Evolutionary conservation across 2,797 vertebrate species (phyloP).

Genomic region (Myotis findleyi): DNA sequence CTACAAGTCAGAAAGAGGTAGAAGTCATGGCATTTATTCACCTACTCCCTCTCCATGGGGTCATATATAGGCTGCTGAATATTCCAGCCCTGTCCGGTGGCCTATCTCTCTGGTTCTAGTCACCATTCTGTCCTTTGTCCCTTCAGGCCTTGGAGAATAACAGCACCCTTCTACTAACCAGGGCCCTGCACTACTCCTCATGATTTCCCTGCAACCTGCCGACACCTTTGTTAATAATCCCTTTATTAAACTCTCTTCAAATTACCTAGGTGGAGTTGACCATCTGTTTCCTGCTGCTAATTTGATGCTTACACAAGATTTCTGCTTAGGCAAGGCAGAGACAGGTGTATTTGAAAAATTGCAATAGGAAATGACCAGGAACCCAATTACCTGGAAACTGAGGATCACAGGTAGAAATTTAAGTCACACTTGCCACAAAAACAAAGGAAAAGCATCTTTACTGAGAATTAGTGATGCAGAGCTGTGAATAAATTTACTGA

Average conservation of each 20-base stretch:
- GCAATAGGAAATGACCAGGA: background rate
- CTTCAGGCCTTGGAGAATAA: background rate
- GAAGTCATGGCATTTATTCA: background rate
- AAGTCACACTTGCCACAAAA: background rate
- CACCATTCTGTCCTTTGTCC: background rate
- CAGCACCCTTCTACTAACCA: background rate
- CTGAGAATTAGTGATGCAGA: background rate
- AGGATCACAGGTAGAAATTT: background rate
- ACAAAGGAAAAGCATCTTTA: constrained; percentile 27
- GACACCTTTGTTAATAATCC: constrained; percentile 41
- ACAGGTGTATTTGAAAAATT: background rate
- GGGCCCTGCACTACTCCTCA: background rate
- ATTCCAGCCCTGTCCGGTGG: background rate
- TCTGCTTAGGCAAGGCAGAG: constrained; percentile 24
- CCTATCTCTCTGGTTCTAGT: background rate
- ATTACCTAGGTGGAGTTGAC: background rate
- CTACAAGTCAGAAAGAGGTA: background rate
- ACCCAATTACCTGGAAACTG: constrained; percentile 18
- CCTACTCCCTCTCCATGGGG: background rate
- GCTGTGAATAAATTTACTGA: background rate
- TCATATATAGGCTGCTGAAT: background rate
- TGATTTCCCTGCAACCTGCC: constrained; percentile 5
- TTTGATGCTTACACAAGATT: background rate
- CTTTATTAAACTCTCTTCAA: constrained; percentile 51
- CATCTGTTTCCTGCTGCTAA: constrained; percentile 49